These are phyloP conservation scores for Lycorma delicatula DNA, from an alignment of 1,140 invertebrate species.

Conservation along the genomic window DNA sequence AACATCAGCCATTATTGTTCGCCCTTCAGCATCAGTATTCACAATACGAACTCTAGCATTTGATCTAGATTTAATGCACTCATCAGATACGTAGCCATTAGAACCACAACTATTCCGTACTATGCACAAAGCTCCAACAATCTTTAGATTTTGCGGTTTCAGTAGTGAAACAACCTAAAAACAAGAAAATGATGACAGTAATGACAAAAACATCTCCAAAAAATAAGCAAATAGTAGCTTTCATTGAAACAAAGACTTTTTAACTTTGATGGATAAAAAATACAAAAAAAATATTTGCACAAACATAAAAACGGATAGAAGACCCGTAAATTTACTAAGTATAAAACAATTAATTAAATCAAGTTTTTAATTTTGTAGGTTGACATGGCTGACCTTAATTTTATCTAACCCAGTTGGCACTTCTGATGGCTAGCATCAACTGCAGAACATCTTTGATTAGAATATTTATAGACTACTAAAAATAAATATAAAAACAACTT, in stretches of 20 bases:
- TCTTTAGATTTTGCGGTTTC: constrained; percentile 74
- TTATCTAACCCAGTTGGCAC: too few species aligned
- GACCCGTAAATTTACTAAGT: too few species aligned
- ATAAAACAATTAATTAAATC: too few species aligned
- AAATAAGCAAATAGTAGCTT: too few species aligned
- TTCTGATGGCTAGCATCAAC: too few species aligned
- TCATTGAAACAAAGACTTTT: constrained; percentile 7
- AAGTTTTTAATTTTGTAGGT: too few species aligned
- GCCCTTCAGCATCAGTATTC: constrained; percentile 93
- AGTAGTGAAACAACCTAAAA: constrained; percentile 44
- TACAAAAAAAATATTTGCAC: too few species aligned
- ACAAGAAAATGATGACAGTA: not conserved
- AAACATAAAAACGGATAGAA: too few species aligned
- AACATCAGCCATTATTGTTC: constrained; percentile 92
- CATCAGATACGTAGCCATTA: constrained; percentile 86
- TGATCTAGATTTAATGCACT: constrained; percentile 77
- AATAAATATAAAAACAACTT: too few species aligned
- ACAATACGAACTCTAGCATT: constrained; percentile 76
- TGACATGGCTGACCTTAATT: too few species aligned
- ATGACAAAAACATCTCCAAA: not conserved
- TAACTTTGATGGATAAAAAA: not conserved
- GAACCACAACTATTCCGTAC: constrained; percentile 88
- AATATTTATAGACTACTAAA: too few species aligned
- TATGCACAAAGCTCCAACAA: constrained; percentile 75
- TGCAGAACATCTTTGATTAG: too few species aligned